Percentiles rank a stretch among this genome's conserved stretches.
These are phyloP conservation scores for Capra hircus DNA, from an alignment of 2,113 vertebrate genomes.

Conservation along the genomic window DNA sequence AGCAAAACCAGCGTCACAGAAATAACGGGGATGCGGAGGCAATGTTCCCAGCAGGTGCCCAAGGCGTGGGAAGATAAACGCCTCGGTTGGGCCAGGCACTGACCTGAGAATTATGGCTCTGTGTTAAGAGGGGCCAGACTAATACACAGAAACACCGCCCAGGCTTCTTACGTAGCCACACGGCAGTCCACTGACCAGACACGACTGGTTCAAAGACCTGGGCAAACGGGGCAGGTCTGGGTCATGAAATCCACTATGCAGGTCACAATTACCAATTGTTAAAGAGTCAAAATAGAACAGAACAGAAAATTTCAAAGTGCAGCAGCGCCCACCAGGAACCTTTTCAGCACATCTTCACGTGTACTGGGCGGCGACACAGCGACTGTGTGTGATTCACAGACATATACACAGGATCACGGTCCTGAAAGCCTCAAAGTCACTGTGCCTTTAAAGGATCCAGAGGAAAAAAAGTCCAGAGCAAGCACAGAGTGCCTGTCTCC, in stretches of 20 bases:
- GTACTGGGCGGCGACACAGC: neutral
- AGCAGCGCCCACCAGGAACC: neutral
- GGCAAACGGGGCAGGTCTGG: fast-evolving
- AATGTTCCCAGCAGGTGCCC: neutral
- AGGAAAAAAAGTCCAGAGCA: neutral
- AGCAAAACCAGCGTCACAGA: neutral
- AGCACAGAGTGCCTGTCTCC: neutral
- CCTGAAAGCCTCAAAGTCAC: neutral
- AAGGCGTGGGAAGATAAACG: too few species aligned
- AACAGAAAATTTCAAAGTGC: neutral
- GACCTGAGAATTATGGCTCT: neutral
- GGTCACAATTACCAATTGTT: neutral
- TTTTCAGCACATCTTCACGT: neutral
- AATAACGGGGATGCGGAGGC: too few species aligned
- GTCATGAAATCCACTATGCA: neutral
- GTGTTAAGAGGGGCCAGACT: neutral
- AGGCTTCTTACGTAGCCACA: neutral
- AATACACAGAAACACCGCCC: neutral
- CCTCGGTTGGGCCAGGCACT: neutral
- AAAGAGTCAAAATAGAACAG: neutral
- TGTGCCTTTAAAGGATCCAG: neutral
- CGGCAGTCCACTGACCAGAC: neutral
- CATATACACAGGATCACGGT: neutral
- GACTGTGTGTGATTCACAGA: neutral
- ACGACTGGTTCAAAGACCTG: neutral